A percentile compares a stretch with the other conserved stretches of the same genome.
These are phyloP conservation scores for Epinotia ramella DNA, from an alignment of 2,888 invertebrate genomes.

Conservation along the genomic window DNA sequence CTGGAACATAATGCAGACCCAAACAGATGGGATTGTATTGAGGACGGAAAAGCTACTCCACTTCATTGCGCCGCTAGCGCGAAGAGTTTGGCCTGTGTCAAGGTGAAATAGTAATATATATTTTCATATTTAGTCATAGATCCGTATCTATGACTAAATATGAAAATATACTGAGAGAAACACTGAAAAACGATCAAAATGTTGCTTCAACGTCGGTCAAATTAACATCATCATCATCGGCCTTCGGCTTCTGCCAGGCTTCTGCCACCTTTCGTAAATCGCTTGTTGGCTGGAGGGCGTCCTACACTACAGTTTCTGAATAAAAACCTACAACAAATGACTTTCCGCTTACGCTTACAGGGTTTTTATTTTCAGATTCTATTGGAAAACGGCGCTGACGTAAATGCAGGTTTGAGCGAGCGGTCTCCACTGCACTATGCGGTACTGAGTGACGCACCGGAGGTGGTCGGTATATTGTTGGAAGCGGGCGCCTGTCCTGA, in stretches of 20 bases:
- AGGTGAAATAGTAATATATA: slow-evolving; percentile 70
- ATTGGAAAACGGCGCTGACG: slow-evolving; percentile 90
- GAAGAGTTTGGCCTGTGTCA: slow-evolving; percentile 85
- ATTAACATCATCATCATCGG: no score
- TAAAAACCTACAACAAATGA: no score
- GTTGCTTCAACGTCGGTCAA: no score
- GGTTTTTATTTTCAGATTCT: slow-evolving; percentile 81
- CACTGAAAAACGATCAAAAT: no score
- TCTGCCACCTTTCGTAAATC: no score
- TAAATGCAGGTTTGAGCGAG: slow-evolving; percentile 89
- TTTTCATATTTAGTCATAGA: no score
- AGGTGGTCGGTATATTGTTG: slow-evolving; percentile 90
- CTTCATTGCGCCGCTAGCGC: slow-evolving; percentile 91
- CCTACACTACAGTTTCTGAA: no score
- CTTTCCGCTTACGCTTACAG: neutral
- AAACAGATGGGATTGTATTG: slow-evolving; percentile 89
- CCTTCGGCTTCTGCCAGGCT: no score
- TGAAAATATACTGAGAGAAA: no score
- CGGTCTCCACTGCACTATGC: slow-evolving; percentile 94
- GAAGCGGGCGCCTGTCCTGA: slow-evolving; percentile 93
- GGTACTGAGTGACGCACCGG: slow-evolving; percentile 90
- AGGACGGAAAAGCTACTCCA: slow-evolving; percentile 88
- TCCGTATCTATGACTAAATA: no score
- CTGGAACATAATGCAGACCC: slow-evolving; percentile 89
- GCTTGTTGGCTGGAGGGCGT: no score